Base-by-base conservation (phyloP, 2,888 invertebrate genomes). In the Lasioglossum pauxillum region DNA sequence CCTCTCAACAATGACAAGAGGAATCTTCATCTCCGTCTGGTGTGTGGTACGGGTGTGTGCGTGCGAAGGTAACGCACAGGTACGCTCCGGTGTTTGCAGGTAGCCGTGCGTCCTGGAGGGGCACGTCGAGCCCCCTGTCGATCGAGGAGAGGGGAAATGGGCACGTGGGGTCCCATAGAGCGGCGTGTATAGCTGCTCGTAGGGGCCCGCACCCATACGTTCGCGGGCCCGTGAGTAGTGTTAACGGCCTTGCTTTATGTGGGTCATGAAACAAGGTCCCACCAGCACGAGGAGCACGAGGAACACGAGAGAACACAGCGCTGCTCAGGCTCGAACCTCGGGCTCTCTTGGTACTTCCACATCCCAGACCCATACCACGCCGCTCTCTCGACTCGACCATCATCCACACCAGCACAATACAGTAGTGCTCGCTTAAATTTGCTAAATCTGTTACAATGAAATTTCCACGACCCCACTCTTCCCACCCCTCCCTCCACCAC, bases 171-270 rank as follows among this genome's bases (percentile, higher is more conserved):
- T 80, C 87, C 87, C 85, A 89, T 88, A 86, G 89, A 84, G 80
- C 80, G 75, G 73, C 67, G 90, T 88, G 89, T 87, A 83, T 53
- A 53, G 53, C 53, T 53, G 80, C 87, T 84, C 87, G 87, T 86
- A 75, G 89, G 88, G 87, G 88, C 84, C 89, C 89, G 90, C 89
- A 91, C 91, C 91, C 90, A 92, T 92, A 93, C 94, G 91, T 86
- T 88, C 88, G 91, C 89, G 90, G 87, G 46, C 53, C 72, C 89
- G 91, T 90, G 91, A 87, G 89, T 92, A 94, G 94, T 95, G 94
- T 95, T 94, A 95, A 94, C 95, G 95, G 95, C 95, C 95, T 95
- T 95, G 95, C 94, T 94, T 93, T 93, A 95, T 95, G 94, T 95
- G 92, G 95, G 95, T 95, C 95, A 95, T 93, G 94, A 95, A 95